These are phyloP conservation scores for Macrotis lagotis DNA, from an alignment of 2,113 vertebrate genomes.

Conservation along the genomic window DNA sequence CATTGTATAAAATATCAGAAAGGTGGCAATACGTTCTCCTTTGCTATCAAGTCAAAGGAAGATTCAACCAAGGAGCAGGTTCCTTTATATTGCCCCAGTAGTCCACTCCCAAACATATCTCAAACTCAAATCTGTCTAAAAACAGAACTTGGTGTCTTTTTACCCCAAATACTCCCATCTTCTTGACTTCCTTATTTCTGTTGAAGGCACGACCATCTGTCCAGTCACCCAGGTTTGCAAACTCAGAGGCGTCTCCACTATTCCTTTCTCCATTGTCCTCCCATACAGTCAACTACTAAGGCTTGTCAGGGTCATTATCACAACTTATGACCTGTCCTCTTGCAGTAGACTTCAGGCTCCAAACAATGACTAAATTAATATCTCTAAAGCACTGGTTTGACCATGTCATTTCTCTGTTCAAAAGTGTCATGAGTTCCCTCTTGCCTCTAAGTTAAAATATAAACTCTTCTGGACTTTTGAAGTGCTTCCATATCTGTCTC, in stretches of 20 bases:
- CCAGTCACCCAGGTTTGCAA: neutral
- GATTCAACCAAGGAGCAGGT: neutral
- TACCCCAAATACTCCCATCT: neutral
- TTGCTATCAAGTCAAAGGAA: neutral
- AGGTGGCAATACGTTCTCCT: neutral
- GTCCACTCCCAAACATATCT: neutral
- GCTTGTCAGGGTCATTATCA: neutral
- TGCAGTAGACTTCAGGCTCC: neutral
- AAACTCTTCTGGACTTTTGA: neutral
- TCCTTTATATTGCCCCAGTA: neutral
- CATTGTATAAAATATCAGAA: neutral
- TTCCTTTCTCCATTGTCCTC: neutral
- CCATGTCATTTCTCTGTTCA: neutral
- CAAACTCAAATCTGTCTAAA: neutral
- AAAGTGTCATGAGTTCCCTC: neutral
- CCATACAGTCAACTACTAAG: neutral
- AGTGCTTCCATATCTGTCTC: neutral
- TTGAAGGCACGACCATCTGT: too few relatives aligned
- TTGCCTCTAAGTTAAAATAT: neutral
- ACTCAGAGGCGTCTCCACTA: neutral
- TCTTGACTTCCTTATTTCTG: neutral
- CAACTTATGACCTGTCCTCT: neutral
- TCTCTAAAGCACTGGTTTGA: neutral
- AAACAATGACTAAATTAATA: neutral
- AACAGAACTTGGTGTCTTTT: neutral